Evolutionary conservation across 2,113 vertebrate species (phyloP).

Genomic region (Cygnus atratus): DNA sequence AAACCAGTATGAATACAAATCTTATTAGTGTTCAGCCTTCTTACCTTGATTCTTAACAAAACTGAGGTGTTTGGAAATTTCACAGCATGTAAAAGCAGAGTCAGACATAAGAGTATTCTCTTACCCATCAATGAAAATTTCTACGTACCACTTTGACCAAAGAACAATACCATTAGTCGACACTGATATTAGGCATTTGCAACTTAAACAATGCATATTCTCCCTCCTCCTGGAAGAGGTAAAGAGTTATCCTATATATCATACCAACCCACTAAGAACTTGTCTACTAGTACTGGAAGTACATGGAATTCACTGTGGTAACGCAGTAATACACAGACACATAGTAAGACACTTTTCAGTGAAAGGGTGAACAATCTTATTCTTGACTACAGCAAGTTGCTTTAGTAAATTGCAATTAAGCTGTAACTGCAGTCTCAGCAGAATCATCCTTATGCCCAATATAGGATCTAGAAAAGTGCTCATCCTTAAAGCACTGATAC

Average conservation of each 20-base stretch:
- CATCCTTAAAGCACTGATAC: not conserved
- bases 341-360: not conserved
- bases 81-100: not conserved
- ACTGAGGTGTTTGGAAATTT: not conserved
- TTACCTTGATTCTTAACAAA: not conserved
- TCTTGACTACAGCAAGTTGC: not conserved
- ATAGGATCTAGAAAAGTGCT: not conserved
- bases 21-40: not conserved
- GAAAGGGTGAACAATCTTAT: not conserved
- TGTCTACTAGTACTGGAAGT: not conserved
- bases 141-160: not conserved
- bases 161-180: not conserved
- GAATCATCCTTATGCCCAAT: not conserved
- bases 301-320: not conserved
- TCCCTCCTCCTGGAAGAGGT: not conserved
- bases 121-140: not conserved
- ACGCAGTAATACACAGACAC: not conserved
- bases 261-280: not conserved
- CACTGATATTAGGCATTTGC: not conserved
- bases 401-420: not conserved
- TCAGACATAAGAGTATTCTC: not conserved
- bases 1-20: not conserved
- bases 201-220: not conserved
- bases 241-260: not conserved
- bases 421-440: constrained; percentile 1